Conservation (phyloP, 2,797 vertebrate species). For the Enteromius anoplus region DNA sequence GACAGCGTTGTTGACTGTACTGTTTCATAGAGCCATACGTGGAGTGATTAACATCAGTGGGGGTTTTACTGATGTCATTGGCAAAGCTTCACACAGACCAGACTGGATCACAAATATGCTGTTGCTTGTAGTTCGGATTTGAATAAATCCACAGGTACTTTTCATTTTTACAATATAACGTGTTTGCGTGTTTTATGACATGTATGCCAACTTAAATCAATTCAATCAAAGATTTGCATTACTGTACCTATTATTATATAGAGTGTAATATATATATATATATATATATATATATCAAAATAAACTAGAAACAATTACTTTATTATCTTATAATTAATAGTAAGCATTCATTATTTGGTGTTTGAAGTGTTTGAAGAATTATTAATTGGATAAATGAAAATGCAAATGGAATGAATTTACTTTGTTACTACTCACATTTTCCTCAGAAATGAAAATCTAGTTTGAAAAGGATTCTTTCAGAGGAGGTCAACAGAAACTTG, state of each 20-base stretch:
- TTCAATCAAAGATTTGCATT: no score
- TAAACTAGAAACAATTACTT: neutral
- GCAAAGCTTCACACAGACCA: conserved; percentile 60
- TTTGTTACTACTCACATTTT: neutral
- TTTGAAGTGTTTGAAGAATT: neutral
- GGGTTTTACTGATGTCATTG: conserved; percentile 60
- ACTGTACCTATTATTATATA: no score
- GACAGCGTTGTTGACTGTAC: conserved; percentile 10
- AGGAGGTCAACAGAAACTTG: neutral
- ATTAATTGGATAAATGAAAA: neutral
- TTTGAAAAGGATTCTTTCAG: neutral
- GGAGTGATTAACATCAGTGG: conserved; percentile 47
- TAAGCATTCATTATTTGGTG: neutral
- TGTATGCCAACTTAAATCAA: neutral
- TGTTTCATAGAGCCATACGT: conserved; percentile 39
- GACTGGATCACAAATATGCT: neutral
- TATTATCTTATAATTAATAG: neutral
- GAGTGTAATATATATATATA: no score
- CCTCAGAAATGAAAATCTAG: neutral
- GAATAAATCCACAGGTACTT: neutral
- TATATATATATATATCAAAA: no score
- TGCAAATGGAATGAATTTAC: neutral
- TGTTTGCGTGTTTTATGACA: neutral
- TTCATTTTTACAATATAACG: neutral
- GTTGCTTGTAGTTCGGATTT: neutral